Base-by-base conservation (phyloP, 2,888 invertebrate species). In the Zygogramma bicolorata region DNA sequence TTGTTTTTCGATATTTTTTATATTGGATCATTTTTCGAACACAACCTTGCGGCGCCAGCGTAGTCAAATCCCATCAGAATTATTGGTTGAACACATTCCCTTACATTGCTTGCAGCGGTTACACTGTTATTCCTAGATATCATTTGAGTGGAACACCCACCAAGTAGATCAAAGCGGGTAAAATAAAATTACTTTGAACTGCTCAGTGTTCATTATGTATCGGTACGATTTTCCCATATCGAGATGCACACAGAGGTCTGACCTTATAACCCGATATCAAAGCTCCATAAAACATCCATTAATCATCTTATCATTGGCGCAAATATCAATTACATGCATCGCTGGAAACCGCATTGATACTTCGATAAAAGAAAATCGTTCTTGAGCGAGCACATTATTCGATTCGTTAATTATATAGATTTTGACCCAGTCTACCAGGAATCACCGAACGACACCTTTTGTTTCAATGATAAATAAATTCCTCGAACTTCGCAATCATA, bases 111-210 rank as follows among this genome's bases (percentile, higher is more conserved):
- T n/a, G n/a, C n/a, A n/a, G n/a, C n/a, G n/a, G n/a, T n/a, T n/a
- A n/a, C n/a, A n/a, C n/a, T n/a, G n/a, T n/a, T n/a, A n/a, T n/a
- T n/a, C n/a, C n/a, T n/a, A n/a, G n/a, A n/a, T n/a, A n/a, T n/a
- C n/a, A n/a, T n/a, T n/a, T n/a, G n/a, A n/a, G n/a, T n/a, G n/a
- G 46, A 46, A 46, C 46, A 46, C 46, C 46, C 46, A 46, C 46
- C 18, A 20, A 46, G 46, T 20, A 7, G 18, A 6, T 20, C 18
- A 20, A 46, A 20, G 18, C 22, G 46, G 18, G 8, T 7, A 8
- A 46, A 46, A 46, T 34, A 3, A 34, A 34, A 10, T 8, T 46
- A 46, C 46, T 46, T 8, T 18, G 46, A 46, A 46, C 8, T 7
- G 46, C 10, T 20, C 46, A 20, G 20, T 46, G 20, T 46, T 46